These are phyloP conservation scores for Drosophila tsacasi DNA, from an alignment of 1,140 invertebrate genomes.

Conservation along the genomic window DNA sequence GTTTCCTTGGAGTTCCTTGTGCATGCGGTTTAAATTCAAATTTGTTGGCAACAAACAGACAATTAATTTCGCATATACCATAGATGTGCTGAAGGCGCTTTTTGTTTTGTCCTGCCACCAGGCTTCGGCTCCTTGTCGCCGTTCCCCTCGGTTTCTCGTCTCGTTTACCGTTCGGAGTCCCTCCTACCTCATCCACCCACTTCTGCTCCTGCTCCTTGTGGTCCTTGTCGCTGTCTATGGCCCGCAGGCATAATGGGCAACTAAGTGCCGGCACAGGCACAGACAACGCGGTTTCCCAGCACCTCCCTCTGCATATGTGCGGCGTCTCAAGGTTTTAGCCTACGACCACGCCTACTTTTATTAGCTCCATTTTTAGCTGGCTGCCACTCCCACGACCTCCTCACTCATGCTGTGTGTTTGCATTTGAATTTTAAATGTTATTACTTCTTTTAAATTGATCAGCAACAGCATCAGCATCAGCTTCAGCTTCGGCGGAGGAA, in stretches of 20 bases:
- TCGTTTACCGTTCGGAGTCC: not conserved
- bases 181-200: not conserved
- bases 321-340: conserved; percentile 34
- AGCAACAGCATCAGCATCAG: conserved; percentile 45
- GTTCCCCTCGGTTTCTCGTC: not conserved
- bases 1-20: conserved; percentile 47
- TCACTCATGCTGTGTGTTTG: conserved; percentile 40
- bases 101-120: conserved; percentile 50
- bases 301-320: conserved; percentile 45
- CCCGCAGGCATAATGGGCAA: conserved; percentile 60
- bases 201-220: not conserved
- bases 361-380: conserved; percentile 47
- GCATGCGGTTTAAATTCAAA: conserved; percentile 82
- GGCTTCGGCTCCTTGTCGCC: conserved; percentile 9
- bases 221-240: conserved; percentile 46
- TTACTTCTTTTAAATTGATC: conserved; percentile 78
- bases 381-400: conserved; percentile 2
- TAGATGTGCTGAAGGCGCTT: conserved; percentile 67
- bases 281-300: conserved; percentile 43
- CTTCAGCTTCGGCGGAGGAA: not conserved
- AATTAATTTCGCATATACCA: conserved; percentile 82
- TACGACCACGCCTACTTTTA: conserved; percentile 48
- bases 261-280: conserved; percentile 57
- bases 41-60: conserved; percentile 82
- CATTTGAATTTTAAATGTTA: conserved; percentile 84